These are phyloP conservation scores for Bovichtus diacanthus DNA, from an alignment of 2,797 vertebrate species.

Conservation along the genomic window DNA sequence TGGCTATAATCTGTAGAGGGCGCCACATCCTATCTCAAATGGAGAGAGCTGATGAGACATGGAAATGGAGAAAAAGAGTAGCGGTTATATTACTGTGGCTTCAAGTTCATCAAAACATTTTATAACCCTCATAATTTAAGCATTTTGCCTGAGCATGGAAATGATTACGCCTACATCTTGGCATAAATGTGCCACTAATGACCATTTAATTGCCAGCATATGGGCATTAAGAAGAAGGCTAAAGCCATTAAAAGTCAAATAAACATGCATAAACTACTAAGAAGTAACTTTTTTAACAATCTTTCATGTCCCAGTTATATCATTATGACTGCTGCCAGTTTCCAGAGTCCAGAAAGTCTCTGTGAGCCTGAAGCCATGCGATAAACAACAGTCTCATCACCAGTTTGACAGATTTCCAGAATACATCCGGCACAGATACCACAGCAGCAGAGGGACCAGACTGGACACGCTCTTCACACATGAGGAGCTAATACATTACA, in stretches of 20 bases:
- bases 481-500: background rate
- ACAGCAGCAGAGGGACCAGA: slow-evolving; percentile 38
- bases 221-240: slow-evolving; percentile 21
- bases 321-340: slow-evolving; percentile 25
- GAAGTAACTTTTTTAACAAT: slow-evolving; percentile 15
- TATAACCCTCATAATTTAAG: slow-evolving; percentile 23
- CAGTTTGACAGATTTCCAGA: slow-evolving; percentile 47
- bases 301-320: slow-evolving; percentile 18
- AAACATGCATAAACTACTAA: slow-evolving; percentile 31
- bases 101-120: slow-evolving; percentile 44
- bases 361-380: slow-evolving; percentile 34
- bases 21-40: slow-evolving; percentile 40
- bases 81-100: slow-evolving; percentile 8
- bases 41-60: background rate
- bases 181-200: slow-evolving; percentile 40
- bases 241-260: slow-evolving; percentile 28
- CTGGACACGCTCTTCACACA: slow-evolving; percentile 47
- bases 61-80: background rate
- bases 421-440: slow-evolving; percentile 35
- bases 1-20: slow-evolving; percentile 56
- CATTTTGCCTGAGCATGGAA: slow-evolving; percentile 29
- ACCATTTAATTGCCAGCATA: slow-evolving; percentile 19
- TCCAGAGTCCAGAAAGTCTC: slow-evolving; percentile 2
- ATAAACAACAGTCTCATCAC: slow-evolving; percentile 49
- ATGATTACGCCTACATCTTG: slow-evolving; percentile 17